Conservation (phyloP, 2,888 invertebrate species). For the Cryptus armator region DNA sequence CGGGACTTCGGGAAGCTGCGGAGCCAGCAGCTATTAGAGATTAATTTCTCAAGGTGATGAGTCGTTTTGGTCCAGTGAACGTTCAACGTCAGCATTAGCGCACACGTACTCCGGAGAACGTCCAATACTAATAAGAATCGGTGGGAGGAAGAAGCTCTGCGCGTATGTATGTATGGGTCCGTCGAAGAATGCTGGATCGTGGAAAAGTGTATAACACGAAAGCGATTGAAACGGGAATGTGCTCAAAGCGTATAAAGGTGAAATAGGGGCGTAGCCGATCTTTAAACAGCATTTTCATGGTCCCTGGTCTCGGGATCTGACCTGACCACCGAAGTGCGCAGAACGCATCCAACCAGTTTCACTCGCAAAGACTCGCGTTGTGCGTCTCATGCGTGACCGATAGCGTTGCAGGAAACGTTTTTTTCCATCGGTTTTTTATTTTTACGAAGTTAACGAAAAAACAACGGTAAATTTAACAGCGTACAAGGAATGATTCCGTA, state of each 20-base stretch:
- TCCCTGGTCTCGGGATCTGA: conserved; percentile 58
- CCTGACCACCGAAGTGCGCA: conserved; percentile 53
- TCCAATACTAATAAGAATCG: background rate
- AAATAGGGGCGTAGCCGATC: conserved; percentile 56
- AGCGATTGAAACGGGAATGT: conserved; percentile 35
- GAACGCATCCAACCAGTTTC: conserved; percentile 53
- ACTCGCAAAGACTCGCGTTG: conserved; percentile 51
- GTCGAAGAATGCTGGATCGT: background rate
- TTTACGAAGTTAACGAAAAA: conserved; percentile 11
- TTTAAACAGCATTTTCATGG: conserved; percentile 72
- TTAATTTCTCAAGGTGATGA: conserved; percentile 28
- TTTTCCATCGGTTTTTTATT: background rate
- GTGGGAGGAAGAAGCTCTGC: background rate
- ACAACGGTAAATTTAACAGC: background rate
- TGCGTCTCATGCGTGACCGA: conserved; percentile 67
- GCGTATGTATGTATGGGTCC: background rate
- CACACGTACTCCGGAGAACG: conserved; percentile 5
- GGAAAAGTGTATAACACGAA: conserved; percentile 21
- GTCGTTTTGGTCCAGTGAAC: conserved; percentile 15
- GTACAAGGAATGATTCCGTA: background rate
- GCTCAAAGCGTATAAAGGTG: conserved; percentile 23
- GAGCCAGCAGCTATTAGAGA: background rate
- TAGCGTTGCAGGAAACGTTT: conserved; percentile 34
- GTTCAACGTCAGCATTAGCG: conserved; percentile 12
- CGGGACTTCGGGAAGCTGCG: background rate